Evolutionary conservation across 2,797 vertebrate genomes (phyloP), one percentile per base, ranked within the genome.

Genomic region (Tapirus indicus): DNA sequence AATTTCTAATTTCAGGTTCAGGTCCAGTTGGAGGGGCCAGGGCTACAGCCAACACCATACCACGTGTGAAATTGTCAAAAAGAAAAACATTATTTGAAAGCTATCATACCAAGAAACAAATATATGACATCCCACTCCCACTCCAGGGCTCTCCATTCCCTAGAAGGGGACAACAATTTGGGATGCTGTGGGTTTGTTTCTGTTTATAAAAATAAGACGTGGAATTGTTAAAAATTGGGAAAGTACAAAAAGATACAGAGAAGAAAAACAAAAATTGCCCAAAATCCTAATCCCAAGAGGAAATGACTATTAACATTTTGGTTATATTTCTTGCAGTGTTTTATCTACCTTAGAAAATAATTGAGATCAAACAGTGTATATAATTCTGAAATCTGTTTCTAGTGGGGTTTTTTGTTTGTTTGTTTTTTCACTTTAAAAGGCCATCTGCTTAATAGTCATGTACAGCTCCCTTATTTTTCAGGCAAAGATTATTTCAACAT

Each of bases 381-480:
- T 68, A 69, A 77, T 62, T 78, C 60, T 82, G 52, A 96, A 92
- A 85, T 64, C 35, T 84, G 7, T 68, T 85, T 35, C 62, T 82
- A 78, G 49, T 66, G 29, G 58, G 6, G 29, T 16, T 75, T 75
- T 32, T 74, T 49, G 41, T 17, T 74, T 38, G 4, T 27, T 35
- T 84, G 11, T n/a, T 49, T 84, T 95, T 88, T 35, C 17, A 66
- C 93, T 89, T 95, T 86, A 71, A 91, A 95, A 89, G 75, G 16
- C 17, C 69, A 93, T 91, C 79, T 91, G 52, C 41, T 80, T 96
- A 89, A 95, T 72, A 71, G 0, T 69, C 52, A n/a, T 49, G 16
- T 77, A 60, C 11, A 78, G 13, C 25, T 78, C 14, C n/a, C 10
- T 91, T 79, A 38, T 69, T 80, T 88, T 88, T 75, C 62, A 95